Conservation (phyloP, 2,888 invertebrate species). For the Heliconius hortense region DNA sequence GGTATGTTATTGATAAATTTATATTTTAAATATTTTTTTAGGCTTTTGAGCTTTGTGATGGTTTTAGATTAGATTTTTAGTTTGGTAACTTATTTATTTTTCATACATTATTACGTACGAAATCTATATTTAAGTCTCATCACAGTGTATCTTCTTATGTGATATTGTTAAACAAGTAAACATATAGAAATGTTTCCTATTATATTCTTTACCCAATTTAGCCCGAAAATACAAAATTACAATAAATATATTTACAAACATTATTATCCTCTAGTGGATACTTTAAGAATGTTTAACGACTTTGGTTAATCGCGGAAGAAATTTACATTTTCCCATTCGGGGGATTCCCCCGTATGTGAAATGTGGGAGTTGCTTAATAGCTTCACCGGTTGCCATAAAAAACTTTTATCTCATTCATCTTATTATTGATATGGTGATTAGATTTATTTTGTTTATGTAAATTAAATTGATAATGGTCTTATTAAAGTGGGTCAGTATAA, state of each 20-base stretch:
- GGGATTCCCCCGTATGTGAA: neutral
- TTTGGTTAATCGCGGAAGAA: neutral
- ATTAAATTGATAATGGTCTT: neutral
- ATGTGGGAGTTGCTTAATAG: neutral
- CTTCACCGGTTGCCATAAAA: neutral
- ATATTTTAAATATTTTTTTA: too few relatives aligned
- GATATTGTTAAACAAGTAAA: too few relatives aligned
- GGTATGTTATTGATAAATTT: too few relatives aligned
- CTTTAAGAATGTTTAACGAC: conserved; percentile 1
- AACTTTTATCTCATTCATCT: neutral
- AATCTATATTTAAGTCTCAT: too few relatives aligned
- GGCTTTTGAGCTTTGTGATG: too few relatives aligned
- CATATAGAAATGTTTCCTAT: too few relatives aligned
- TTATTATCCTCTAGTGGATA: neutral
- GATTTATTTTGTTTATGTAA: neutral
- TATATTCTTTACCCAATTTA: too few relatives aligned
- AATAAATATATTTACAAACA: neutral
- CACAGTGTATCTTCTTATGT: too few relatives aligned
- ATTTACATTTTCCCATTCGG: neutral
- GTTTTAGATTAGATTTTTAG: too few relatives aligned
- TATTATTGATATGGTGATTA: neutral
- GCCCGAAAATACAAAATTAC: neutral
- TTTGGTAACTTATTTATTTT: too few relatives aligned
- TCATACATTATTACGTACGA: too few relatives aligned
- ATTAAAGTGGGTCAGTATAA: conserved; percentile 5